Evolutionary conservation across 2,113 vertebrate species (phyloP).

Genomic region (Nothoprocta perdicaria): DNA sequence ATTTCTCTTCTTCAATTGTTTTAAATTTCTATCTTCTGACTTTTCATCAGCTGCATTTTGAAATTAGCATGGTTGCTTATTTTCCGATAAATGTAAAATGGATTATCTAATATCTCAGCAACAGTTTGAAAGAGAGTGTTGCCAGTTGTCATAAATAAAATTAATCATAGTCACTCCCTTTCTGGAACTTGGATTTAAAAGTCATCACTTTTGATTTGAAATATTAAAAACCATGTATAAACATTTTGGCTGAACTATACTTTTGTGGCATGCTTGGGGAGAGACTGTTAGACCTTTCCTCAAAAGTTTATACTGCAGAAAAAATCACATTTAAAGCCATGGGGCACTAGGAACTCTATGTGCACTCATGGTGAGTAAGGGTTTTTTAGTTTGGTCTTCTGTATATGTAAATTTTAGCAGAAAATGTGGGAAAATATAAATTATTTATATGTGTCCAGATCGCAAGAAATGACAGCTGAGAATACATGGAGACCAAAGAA

Average conservation of each 20-base stretch:
- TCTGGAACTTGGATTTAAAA: neutral
- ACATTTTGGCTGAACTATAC: neutral
- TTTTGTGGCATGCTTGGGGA: neutral
- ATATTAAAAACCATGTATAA: neutral
- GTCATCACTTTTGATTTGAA: constrained; percentile 17
- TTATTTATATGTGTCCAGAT: neutral
- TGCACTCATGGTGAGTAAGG: neutral
- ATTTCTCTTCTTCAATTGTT: neutral
- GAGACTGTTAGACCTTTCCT: neutral
- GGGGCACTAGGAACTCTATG: neutral
- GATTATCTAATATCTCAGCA: neutral
- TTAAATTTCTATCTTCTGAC: neutral
- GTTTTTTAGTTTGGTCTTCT: neutral
- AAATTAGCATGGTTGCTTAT: neutral
- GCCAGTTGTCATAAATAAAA: neutral
- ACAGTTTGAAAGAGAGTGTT: neutral
- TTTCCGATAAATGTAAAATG: neutral
- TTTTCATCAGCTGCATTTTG: neutral
- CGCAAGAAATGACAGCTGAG: neutral
- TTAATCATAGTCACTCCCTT: neutral
- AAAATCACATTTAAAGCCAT: neutral
- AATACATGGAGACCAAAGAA: neutral
- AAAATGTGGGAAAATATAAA: neutral
- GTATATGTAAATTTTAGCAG: neutral
- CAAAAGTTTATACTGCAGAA: neutral